Evolutionary conservation across 2,888 invertebrate species (phyloP).

Genomic region (Osmoderma eremita): DNA sequence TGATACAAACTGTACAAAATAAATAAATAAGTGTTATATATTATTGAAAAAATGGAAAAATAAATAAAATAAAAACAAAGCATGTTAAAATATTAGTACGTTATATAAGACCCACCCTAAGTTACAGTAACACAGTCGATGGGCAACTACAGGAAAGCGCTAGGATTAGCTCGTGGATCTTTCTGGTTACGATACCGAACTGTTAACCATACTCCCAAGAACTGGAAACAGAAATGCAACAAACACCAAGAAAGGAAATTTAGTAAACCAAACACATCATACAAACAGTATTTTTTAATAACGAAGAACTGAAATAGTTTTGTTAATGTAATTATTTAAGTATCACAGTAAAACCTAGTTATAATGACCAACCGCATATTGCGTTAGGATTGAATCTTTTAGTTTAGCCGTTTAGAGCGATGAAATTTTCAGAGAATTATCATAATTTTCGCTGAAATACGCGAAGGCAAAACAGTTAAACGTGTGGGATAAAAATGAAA

Average conservation of each 20-base stretch:
- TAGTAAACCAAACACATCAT: constrained; percentile 24
- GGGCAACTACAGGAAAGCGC: constrained; percentile 90
- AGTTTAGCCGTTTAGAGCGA: too few species aligned
- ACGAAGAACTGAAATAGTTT: too few species aligned
- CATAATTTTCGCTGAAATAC: too few species aligned
- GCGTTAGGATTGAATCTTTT: too few species aligned
- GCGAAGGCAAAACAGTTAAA: too few species aligned
- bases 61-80: constrained; percentile 28
- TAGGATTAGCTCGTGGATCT: constrained; percentile 96
- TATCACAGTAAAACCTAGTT: too few species aligned
- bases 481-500: too few species aligned
- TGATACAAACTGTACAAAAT: too few species aligned
- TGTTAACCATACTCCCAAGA: constrained; percentile 96
- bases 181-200: constrained; percentile 98
- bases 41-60: constrained; percentile 23
- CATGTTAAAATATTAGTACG: constrained; percentile 22
- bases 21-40: not conserved
- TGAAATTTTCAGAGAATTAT: too few species aligned
- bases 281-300: too few species aligned
- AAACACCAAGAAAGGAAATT: constrained; percentile 35
- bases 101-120: constrained; percentile 38
- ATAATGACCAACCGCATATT: too few species aligned
- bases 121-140: constrained; percentile 27
- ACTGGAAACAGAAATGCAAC: constrained; percentile 73
- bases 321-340: too few species aligned